A percentile compares a stretch with the other conserved stretches of the same genome.
These are phyloP conservation scores for Drosophila novamexicana DNA, from an alignment of 1,140 invertebrate genomes.

Conservation along the genomic window DNA sequence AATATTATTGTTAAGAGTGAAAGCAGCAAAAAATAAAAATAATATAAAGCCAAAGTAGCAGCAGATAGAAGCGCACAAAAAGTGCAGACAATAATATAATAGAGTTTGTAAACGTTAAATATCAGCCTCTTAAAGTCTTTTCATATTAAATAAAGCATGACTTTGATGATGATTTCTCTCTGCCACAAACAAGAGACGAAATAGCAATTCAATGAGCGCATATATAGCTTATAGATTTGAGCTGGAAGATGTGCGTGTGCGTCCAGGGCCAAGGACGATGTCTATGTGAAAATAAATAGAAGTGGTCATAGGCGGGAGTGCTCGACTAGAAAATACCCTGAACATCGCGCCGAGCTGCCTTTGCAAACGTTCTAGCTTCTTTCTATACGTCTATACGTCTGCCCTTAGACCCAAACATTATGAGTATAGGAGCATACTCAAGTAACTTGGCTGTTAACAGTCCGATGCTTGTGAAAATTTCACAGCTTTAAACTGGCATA, in stretches of 20 bases:
- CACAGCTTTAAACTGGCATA: no score
- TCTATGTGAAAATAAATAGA: not conserved
- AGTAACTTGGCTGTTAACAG: no score
- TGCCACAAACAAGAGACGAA: constrained; percentile 19
- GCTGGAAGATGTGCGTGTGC: not conserved
- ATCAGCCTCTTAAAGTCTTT: constrained; percentile 24
- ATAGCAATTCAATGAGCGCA: constrained; percentile 71
- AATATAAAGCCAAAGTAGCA: constrained; percentile 17
- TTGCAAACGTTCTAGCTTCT: no score
- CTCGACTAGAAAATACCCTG: no score
- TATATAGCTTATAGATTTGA: constrained; percentile 21
- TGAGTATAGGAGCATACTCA: no score
- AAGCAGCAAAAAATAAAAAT: constrained; percentile 25
- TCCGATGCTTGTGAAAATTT: no score
- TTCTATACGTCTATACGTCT: no score
- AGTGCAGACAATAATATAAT: constrained; percentile 40
- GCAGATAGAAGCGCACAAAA: constrained; percentile 15
- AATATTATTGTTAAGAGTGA: constrained; percentile 72
- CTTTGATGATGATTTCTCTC: not conserved
- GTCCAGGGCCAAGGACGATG: constrained; percentile 10
- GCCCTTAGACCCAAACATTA: no score
- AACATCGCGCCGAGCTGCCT: no score
- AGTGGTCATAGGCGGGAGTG: no score
- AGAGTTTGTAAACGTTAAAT: constrained; percentile 15
- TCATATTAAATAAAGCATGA: constrained; percentile 15